A percentile compares a stretch with the other conserved stretches of the same genome.
phyloP scores from a whole-genome alignment of 2,797 vertebrate genomes.

The Acropternis orthonyx region DNA sequence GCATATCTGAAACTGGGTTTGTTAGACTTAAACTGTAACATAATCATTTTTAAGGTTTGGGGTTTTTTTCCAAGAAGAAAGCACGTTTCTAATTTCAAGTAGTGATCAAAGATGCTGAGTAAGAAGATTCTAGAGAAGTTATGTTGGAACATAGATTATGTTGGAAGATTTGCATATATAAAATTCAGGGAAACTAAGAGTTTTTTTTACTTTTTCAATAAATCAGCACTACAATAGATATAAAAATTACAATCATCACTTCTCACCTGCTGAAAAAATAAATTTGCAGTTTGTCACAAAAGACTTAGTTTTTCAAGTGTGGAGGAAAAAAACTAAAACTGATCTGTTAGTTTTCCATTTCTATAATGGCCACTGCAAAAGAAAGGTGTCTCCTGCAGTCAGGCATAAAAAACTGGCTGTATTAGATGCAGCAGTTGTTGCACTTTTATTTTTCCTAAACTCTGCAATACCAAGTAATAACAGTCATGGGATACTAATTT shows the following conservation, averaged over 20 bases:
- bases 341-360: background rate
- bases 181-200: background rate
- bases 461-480: background rate
- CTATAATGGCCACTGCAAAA: background rate
- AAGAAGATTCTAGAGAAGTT: background rate
- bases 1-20: background rate
- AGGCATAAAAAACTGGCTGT: background rate
- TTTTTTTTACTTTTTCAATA: background rate
- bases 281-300: background rate
- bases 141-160: background rate
- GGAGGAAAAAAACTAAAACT: background rate
- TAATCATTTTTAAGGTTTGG: background rate
- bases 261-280: background rate
- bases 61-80: background rate
- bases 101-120: background rate
- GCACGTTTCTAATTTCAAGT: background rate
- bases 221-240: too few relatives aligned
- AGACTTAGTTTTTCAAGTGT: background rate
- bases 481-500: background rate
- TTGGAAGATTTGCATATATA: background rate
- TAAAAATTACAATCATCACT: background rate
- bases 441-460: background rate
- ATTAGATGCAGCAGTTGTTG: background rate
- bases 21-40: background rate
- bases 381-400: accelerated